Evolutionary conservation across 2,113 vertebrate genomes (phyloP), one percentile per base, ranked within the genome.

Genomic region (Rafetus swinhoei): DNA sequence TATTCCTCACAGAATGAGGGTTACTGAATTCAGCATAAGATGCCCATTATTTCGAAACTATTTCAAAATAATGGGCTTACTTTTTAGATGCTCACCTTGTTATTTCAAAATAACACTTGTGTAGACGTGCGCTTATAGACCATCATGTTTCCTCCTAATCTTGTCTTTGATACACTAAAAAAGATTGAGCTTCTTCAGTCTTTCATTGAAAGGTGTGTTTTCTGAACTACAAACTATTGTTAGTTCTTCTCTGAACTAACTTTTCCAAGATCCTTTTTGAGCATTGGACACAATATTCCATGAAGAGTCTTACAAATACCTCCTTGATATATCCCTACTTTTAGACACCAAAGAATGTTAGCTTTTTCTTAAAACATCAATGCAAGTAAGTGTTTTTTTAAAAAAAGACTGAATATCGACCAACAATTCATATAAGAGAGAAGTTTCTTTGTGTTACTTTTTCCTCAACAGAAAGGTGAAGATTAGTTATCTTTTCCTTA

Each of bases 401-500:
- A 56, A 56, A 45, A 60, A 7, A 50, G 10, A 14, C 13, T 72
- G 6, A 69, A 21, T 88, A 39, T 72, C 50, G 57, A 85, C 35
- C 6, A 50, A 84, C 55, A 87, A 2, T 82, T 91, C 72, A 77
- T 14, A 11, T 72, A 87, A 84, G 87, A 84, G 72, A 55, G 35
- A 56, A 3, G 4, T 91, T 90, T 95, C 57, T 97, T 90, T 84
- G 2, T 57, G 5, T 91, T 82, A 6, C 11, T 90, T 92, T 69
- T 76, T 79, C 27, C 8, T 52, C 22, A 45, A 86, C 39, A 79
- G 79, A 86, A 90, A 90, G 89, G 32, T 21, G 56, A 83, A 91
- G 7, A 87, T 94, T 87, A 65, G 85, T 90, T 39, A 82, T 54
- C 10, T 21, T 90, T 93, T 72, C 39, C 81, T 85, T 95, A 56